Conservation (phyloP, 2,888 invertebrate genomes). For the Tetranychus piercei region DNA sequence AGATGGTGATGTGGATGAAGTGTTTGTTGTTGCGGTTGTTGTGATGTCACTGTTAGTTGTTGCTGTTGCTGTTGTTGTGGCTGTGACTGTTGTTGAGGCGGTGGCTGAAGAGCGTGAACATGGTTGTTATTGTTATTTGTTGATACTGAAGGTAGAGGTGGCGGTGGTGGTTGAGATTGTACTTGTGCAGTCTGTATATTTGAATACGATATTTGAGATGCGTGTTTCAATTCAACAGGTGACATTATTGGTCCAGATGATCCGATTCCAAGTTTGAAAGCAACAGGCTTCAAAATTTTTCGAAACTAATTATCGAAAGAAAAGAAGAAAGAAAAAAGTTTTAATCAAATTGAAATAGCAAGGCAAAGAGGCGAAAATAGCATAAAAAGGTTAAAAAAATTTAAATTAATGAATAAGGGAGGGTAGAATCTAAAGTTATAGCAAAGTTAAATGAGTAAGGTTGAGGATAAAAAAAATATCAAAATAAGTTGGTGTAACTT, state of each 20-base stretch:
- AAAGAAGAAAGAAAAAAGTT: background rate
- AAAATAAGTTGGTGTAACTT: too few relatives aligned
- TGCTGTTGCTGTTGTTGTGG: background rate
- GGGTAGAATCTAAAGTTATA: background rate
- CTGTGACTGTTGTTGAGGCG: background rate
- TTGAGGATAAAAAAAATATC: too few relatives aligned
- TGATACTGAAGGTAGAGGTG: background rate
- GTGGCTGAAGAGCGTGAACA: background rate
- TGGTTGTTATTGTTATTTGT: background rate
- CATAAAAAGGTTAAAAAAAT: background rate
- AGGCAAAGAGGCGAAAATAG: background rate
- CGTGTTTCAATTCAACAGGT: background rate
- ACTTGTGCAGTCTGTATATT: background rate
- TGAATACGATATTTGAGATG: background rate
- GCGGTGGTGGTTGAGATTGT: background rate
- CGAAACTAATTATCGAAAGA: background rate
- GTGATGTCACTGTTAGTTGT: background rate
- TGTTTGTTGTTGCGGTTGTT: background rate
- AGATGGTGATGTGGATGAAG: background rate
- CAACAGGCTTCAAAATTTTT: conserved; percentile 1
- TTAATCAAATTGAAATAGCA: background rate
- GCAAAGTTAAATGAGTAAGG: background rate
- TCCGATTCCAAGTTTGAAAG: background rate
- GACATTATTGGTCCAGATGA: background rate
- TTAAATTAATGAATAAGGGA: background rate